Evolutionary conservation across 2,888 invertebrate genomes (phyloP).

Genomic region (Pheosia gnoma): DNA sequence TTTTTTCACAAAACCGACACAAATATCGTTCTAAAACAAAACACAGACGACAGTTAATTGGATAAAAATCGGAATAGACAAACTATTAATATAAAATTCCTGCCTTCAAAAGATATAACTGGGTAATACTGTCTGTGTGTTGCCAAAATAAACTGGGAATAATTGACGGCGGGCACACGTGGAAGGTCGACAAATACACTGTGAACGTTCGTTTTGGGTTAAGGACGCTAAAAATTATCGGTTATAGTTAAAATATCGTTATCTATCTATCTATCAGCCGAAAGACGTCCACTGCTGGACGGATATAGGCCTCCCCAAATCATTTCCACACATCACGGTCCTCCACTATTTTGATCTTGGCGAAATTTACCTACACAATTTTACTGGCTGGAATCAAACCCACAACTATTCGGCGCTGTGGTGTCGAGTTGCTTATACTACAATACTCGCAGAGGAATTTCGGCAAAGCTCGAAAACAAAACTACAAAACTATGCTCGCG

Average conservation of each 20-base stretch:
- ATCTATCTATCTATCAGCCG: too few species aligned
- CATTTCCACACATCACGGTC: too few species aligned
- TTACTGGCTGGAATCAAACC: too few species aligned
- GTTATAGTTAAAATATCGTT: not conserved
- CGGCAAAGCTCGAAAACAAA: slow-evolving; percentile 1
- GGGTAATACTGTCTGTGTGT: not conserved
- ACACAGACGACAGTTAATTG: not conserved
- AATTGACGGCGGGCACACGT: not conserved
- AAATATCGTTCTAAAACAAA: not conserved
- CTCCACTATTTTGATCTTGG: too few species aligned
- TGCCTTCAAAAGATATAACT: not conserved
- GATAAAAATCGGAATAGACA: not conserved
- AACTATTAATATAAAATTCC: not conserved
- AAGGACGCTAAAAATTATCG: slow-evolving; percentile 1
- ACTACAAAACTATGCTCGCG: slow-evolving; percentile 19
- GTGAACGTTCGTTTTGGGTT: slow-evolving; percentile 11
- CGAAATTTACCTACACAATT: too few species aligned
- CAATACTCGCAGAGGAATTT: too few species aligned
- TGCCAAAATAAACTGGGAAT: not conserved
- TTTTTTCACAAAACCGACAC: too few species aligned
- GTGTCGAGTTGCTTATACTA: too few species aligned
- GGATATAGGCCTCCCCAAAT: too few species aligned
- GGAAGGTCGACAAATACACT: not conserved
- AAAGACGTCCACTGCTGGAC: too few species aligned
- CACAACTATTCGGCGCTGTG: too few species aligned